A percentile compares a stretch with the other conserved stretches of the same genome.
Evolutionary conservation across 2,797 vertebrate species (phyloP).

Genomic region (Sus cebifrons): DNA sequence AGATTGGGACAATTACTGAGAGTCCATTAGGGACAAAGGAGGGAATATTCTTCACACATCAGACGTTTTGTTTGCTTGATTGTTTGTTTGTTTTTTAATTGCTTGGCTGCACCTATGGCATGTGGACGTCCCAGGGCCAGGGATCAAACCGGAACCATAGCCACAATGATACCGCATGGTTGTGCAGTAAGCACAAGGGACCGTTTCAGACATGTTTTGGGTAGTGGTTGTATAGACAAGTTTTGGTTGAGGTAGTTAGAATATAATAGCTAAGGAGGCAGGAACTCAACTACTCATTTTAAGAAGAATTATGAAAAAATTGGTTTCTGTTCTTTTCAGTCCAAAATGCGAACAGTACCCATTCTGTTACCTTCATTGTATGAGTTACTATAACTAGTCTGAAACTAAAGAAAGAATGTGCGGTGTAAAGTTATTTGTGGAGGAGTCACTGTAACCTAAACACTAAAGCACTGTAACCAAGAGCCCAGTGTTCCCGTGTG

Average conservation of each 20-base stretch:
- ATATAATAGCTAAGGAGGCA: slow-evolving; percentile 12
- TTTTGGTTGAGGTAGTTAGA: not conserved
- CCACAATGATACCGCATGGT: too few relatives aligned
- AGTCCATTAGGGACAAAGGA: not conserved
- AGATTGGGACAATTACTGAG: not conserved
- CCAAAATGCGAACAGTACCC: slow-evolving; percentile 28
- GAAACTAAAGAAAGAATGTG: not conserved
- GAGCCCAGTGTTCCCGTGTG: not conserved
- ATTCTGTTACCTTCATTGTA: slow-evolving; percentile 19
- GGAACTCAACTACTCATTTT: slow-evolving; percentile 53
- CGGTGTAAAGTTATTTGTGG: slow-evolving; percentile 30
- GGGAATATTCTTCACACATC: not conserved
- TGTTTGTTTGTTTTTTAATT: too few relatives aligned
- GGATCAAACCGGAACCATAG: too few relatives aligned
- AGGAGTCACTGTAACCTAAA: slow-evolving; percentile 46
- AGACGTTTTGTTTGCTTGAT: too few relatives aligned
- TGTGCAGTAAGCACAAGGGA: too few relatives aligned
- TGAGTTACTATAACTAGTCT: not conserved
- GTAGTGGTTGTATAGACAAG: not conserved
- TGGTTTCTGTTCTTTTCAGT: slow-evolving; percentile 15
- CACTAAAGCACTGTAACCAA: not conserved
- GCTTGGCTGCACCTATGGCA: too few relatives aligned
- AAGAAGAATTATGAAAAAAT: slow-evolving; percentile 56
- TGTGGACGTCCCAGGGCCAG: too few relatives aligned
- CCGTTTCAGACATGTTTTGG: slow-evolving; percentile 27